Evolutionary conservation across 2,888 invertebrate species (phyloP).

Genomic region (Caenorhabditis plicata): DNA sequence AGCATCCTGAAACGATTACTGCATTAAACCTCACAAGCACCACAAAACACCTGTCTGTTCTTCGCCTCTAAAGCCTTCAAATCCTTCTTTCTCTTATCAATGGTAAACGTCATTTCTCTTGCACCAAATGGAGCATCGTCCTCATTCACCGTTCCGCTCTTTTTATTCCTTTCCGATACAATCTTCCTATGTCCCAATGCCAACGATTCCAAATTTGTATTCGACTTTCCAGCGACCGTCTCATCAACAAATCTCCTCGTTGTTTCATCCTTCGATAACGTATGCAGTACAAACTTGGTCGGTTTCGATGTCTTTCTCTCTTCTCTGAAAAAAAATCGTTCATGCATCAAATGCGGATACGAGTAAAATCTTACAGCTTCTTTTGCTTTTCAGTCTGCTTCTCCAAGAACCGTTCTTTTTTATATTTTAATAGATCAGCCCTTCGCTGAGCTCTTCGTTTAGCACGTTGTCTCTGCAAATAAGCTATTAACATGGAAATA

Average conservation of each 20-base stretch:
- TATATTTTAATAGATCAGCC: background rate
- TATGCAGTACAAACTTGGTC: constrained; percentile 41
- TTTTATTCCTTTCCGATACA: constrained; percentile 7
- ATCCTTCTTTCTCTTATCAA: constrained; percentile 32
- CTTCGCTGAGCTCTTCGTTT: background rate
- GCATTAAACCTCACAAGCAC: too few species aligned
- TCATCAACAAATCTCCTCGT: constrained; percentile 43
- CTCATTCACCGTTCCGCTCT: constrained; percentile 8
- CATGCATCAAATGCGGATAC: background rate
- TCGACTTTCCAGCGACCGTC: constrained; percentile 6
- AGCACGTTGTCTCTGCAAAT: background rate
- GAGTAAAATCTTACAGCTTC: constrained; percentile 22
- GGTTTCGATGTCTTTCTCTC: constrained; percentile 29
- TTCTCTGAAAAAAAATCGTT: constrained; percentile 15
- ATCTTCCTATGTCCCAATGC: constrained; percentile 23
- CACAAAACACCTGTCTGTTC: constrained; percentile 27
- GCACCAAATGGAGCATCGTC: constrained; percentile 52
- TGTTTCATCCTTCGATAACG: constrained; percentile 37
- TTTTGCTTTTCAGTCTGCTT: constrained; percentile 23
- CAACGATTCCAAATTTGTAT: constrained; percentile 14
- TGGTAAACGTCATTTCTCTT: constrained; percentile 52
- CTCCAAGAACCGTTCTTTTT: constrained; percentile 16
- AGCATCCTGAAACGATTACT: constrained; percentile 8
- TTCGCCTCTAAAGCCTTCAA: constrained; percentile 34
- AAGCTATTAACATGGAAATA: too few species aligned